Evolutionary conservation across 2,797 vertebrate species (phyloP), one percentile per base, ranked within the genome.

Genomic region (Harpagifer antarcticus): DNA sequence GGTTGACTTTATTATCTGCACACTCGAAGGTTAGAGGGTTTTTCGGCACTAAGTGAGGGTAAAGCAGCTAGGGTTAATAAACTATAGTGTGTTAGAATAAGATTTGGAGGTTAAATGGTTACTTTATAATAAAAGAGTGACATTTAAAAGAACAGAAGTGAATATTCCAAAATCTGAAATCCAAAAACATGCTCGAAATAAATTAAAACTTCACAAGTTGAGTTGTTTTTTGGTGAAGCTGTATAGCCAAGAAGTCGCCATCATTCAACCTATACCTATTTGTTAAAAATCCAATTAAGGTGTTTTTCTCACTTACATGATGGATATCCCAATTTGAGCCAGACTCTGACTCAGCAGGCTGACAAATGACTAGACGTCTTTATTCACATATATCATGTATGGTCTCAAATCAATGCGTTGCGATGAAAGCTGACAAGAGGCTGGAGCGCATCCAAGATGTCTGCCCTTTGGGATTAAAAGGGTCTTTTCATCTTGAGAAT

Each of bases 271-370:
- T 58, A 49, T 56, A 54, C 76, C 62, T 74, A 81, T 79, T 87
- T 86, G 61, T 77, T 88, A 86, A 82, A 74, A 83, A 82, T 89
- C 78, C 81, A 89, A 87, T 86, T 84, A 77, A 83, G 81, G 58
- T 78, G 66, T 86, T 86, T 87, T 84, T 68, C 75, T 64, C 45
- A 72, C 44, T 60, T 56, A 40, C 45, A 47, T 85, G 88, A 88
- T 89, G 80, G 68, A 83, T 89, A 72, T 71, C 55, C 55, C 54
- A 74, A 81, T 86, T 74, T 79, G 66, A 89, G 75, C 61, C 72
- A 77, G 83, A 72, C 78, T 91, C 78, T 91, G 89, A 88, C 74
- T 90, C 87, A 91, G 88, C 81, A 73, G 19, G 20, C 82, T 86
- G 50, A 88, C 53, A 58, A 68, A 86, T 68, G 78, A 88, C 69